These are phyloP conservation scores for Formicarius rufipectus DNA, from an alignment of 2,113 vertebrate genomes.

Conservation along the genomic window DNA sequence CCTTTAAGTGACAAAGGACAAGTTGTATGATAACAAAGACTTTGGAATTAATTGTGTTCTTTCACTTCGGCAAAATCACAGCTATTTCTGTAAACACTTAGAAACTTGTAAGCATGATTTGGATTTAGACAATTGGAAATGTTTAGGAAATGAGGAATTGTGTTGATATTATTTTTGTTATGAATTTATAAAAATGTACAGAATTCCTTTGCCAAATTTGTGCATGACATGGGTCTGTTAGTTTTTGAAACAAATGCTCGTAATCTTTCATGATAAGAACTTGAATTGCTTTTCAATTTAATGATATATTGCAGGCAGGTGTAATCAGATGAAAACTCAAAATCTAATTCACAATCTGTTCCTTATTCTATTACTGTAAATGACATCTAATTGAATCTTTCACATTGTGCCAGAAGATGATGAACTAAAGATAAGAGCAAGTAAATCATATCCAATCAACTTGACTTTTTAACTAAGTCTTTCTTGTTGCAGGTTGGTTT, in stretches of 20 bases:
- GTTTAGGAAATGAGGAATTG: neutral
- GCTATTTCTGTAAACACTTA: neutral
- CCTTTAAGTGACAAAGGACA: neutral
- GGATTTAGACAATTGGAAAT: neutral
- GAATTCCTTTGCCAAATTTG: neutral
- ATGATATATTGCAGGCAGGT: neutral
- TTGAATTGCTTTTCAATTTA: neutral
- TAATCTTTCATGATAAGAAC: neutral
- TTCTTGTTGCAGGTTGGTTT: neutral
- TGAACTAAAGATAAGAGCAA: neutral
- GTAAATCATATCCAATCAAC: neutral
- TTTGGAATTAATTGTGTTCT: neutral
- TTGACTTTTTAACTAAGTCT: neutral
- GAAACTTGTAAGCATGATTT: neutral
- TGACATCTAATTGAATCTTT: neutral
- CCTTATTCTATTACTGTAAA: neutral
- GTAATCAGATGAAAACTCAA: neutral
- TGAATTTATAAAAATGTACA: neutral
- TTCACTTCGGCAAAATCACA: neutral
- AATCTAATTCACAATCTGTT: neutral
- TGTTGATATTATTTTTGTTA: neutral
- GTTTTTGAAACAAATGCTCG: neutral
- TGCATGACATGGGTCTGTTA: neutral
- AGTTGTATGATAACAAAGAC: neutral
- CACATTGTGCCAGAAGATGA: neutral